phyloP scores from a whole-genome alignment of 2,888 invertebrate species.

The Ormyrus nitidulus region DNA sequence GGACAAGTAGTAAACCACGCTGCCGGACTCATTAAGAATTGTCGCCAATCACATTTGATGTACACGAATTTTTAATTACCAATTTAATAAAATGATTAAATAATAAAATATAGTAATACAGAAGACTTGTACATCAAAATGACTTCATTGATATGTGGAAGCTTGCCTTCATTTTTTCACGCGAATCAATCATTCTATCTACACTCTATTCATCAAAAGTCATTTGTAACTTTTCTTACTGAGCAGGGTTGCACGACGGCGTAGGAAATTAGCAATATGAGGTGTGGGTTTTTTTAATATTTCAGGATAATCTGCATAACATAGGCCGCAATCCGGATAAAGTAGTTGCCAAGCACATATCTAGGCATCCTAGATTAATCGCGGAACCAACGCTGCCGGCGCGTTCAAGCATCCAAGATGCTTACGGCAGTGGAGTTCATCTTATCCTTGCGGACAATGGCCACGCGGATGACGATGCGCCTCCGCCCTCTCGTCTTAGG shows the following conservation, averaged over 20 bases:
- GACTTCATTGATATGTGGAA: background rate
- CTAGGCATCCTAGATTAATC: slow-evolving; percentile 77
- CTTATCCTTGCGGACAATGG: slow-evolving; percentile 73
- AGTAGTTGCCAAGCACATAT: slow-evolving; percentile 76
- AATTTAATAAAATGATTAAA: background rate
- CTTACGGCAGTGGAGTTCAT: slow-evolving; percentile 74
- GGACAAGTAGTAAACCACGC: slow-evolving; percentile 25
- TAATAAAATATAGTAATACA: background rate
- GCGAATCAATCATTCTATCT: too few relatives aligned
- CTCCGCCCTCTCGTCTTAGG: slow-evolving; percentile 64
- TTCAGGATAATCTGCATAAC: slow-evolving; percentile 86
- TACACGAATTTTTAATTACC: slow-evolving; percentile 6
- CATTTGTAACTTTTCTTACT: slow-evolving; percentile 36
- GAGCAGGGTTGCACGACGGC: slow-evolving; percentile 26
- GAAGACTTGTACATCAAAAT: background rate
- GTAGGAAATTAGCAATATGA: slow-evolving; percentile 44
- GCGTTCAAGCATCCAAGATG: slow-evolving; percentile 85
- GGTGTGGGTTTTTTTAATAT: slow-evolving; percentile 47
- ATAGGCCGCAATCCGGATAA: slow-evolving; percentile 90
- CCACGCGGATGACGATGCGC: slow-evolving; percentile 69
- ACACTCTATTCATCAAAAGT: background rate
- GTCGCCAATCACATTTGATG: slow-evolving; percentile 26
- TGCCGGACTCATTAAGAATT: slow-evolving; percentile 44
- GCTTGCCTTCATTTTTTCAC: background rate
- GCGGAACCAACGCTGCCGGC: slow-evolving; percentile 83